A percentile compares a stretch with the other conserved stretches of the same genome.
Conservation (phyloP, 2,797 vertebrate species). For the Sorex maritimensis region DNA sequence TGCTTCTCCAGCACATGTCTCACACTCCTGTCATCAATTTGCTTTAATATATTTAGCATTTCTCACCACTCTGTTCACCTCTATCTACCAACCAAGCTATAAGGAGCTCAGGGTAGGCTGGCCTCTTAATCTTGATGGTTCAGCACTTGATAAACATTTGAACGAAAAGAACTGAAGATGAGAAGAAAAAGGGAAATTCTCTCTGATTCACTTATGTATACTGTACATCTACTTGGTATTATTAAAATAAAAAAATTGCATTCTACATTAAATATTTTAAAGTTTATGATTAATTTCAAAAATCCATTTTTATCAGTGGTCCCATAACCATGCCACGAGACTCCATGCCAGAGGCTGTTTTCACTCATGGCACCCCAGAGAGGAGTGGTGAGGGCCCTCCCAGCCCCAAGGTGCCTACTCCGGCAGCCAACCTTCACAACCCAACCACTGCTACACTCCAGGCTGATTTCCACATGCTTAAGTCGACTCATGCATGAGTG, state of each 20-base stretch:
- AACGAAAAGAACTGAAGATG: conserved; percentile 7
- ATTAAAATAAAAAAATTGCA: conserved; percentile 45
- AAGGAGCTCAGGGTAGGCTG: background rate
- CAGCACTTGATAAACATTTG: background rate
- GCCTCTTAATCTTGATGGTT: background rate
- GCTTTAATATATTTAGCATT: conserved; percentile 56
- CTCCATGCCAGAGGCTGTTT: too few species aligned
- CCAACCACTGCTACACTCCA: too few species aligned
- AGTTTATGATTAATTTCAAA: too few species aligned
- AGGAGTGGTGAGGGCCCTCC: too few species aligned
- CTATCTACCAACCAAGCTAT: too few species aligned
- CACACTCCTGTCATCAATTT: background rate
- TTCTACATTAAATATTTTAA: conserved; percentile 65
- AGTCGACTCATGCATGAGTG: too few species aligned
- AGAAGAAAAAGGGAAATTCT: background rate
- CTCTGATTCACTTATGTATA: background rate
- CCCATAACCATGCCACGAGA: too few species aligned
- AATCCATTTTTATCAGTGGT: too few species aligned
- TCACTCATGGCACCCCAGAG: too few species aligned
- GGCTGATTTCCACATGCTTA: too few species aligned
- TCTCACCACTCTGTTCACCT: background rate
- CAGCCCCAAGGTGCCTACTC: too few species aligned
- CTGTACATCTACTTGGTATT: background rate
- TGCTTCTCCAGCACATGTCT: background rate
- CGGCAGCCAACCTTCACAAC: too few species aligned